Evolutionary conservation across 2,888 invertebrate genomes (phyloP), one percentile per base, ranked within the genome.

Genomic region (Stegophylla sp.): DNA sequence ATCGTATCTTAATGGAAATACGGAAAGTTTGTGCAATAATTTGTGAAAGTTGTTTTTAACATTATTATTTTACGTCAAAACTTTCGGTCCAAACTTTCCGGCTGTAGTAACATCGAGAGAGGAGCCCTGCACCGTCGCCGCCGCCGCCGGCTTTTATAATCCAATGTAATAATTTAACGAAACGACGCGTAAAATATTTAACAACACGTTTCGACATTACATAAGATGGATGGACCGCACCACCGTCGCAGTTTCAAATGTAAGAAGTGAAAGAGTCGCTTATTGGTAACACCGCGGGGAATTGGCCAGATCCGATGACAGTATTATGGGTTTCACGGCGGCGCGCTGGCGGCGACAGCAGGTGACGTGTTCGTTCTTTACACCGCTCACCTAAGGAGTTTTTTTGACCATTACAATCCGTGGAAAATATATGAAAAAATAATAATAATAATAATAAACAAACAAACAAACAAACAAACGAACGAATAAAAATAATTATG

Each of bases 41-140:
- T 79, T 79, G 79, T 9, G 51, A 79, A 71, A 79, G 79, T 79
- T 79, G 79, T 79, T 79, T 79, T 79, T 79, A 79, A 69, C 79
- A 45, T 79, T 79, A 69, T 79, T 79, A 79, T 71, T 79, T 79
- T 71, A 61, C 69, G 69, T 79, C 79, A 71, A 79, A 79, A 79
- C 79, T 79, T 79, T 79, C 34, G 69, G 48, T 10, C 64, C 51
- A 66, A 76, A 76, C 53, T 76, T 76, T 64, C 41, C 75, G 41
- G 26, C 26, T n/a, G n/a, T n/a, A 34, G 34, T 7, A 34, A 34
- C 7, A 34, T 7, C 7, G 34, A 34, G 34, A 34, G 34, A 34
- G 34, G 63, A 51, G 34, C 64, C 23, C 28, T n/a, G n/a, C n/a
- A 5, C 41, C n/a, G 15, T 17, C 1, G 34, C 12, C 13, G 13